These are phyloP conservation scores for Sarcophaga variegata DNA, from an alignment of 2,888 invertebrate genomes.

Conservation along the genomic window DNA sequence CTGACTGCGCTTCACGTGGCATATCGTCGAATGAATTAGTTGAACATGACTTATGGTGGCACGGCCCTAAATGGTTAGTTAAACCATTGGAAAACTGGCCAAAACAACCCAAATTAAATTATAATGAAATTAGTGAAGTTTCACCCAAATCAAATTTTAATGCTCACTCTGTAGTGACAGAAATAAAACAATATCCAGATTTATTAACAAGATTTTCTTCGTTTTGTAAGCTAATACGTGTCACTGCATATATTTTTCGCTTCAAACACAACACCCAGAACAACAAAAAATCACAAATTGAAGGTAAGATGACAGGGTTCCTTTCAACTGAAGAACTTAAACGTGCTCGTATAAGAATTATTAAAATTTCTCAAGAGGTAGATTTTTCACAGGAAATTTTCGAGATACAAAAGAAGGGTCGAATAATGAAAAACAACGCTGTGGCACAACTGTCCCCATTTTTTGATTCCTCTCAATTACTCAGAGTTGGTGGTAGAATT, in stretches of 20 bases:
- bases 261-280: not conserved
- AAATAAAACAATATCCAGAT: not conserved
- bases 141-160: not conserved
- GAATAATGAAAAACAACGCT: not conserved
- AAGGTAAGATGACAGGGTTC: conserved; percentile 27
- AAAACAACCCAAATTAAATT: too few relatives aligned
- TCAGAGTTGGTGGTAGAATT: conserved; percentile 55
- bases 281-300: not conserved
- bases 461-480: conserved; percentile 23
- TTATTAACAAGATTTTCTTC: not conserved
- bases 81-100: too few relatives aligned
- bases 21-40: too few relatives aligned
- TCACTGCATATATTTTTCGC: conserved; percentile 14
- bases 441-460: conserved; percentile 26
- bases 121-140: too few relatives aligned
- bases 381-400: conserved; percentile 33
- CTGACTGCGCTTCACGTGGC: too few relatives aligned
- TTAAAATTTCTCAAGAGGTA: conserved; percentile 28
- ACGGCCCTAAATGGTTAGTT: too few relatives aligned
- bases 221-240: not conserved
- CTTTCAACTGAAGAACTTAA: conserved; percentile 23
- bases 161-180: not conserved
- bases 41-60: too few relatives aligned
- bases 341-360: not conserved
- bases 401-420: conserved; percentile 10